Evolutionary conservation across 35 echinoderm and acorn worm species (phyloP).

Genomic region (Heliocidaris tuberculata): DNA sequence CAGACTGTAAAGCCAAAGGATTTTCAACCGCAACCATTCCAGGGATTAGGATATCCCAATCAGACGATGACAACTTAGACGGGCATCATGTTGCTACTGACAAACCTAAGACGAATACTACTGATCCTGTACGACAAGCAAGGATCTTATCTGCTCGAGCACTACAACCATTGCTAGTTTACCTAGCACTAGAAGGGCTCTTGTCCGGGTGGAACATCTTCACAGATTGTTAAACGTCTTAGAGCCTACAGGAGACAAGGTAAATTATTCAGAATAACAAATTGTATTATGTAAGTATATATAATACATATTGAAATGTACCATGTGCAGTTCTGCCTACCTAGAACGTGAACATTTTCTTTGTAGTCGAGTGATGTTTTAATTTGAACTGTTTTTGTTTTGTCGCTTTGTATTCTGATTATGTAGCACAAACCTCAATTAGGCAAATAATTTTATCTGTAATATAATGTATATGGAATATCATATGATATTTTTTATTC

Average conservation of each 20-base stretch:
- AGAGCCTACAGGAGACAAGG: constrained; percentile 63
- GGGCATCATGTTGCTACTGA: not conserved
- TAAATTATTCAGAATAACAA: not conserved
- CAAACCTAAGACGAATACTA: not conserved
- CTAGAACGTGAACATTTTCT: too few species aligned
- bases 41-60: constrained; percentile 45
- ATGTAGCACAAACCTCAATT: too few species aligned
- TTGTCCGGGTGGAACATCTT: constrained; percentile 57
- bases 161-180: constrained; percentile 62
- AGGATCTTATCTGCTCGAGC: constrained; percentile 55
- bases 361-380: too few species aligned
- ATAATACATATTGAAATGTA: too few species aligned
- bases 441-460: too few species aligned
- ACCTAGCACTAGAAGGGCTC: constrained; percentile 55
- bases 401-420: too few species aligned
- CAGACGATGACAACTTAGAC: constrained; percentile 13
- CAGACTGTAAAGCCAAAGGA: constrained; percentile 32
- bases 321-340: too few species aligned
- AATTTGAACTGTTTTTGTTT: too few species aligned
- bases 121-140: constrained; percentile 49
- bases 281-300: too few species aligned
- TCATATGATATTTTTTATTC: too few species aligned
- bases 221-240: constrained; percentile 52
- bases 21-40: not conserved
- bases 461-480: too few species aligned